These are phyloP conservation scores for Euphydryas editha DNA, from an alignment of 2,888 invertebrate species.

Conservation along the genomic window DNA sequence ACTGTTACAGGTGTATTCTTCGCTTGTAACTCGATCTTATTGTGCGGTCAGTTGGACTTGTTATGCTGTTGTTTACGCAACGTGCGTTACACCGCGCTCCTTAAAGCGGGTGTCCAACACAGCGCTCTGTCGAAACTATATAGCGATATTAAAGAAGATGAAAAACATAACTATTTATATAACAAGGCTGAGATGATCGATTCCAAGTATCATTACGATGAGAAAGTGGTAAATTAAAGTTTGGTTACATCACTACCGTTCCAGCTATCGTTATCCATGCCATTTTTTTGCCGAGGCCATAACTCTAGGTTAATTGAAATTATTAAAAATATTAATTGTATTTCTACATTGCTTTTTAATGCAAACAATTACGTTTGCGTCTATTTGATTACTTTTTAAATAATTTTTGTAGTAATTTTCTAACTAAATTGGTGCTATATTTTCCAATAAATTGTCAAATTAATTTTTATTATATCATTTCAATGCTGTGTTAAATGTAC, in stretches of 20 bases:
- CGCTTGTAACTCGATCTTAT: constrained; percentile 67
- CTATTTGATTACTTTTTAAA: background rate
- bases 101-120: constrained; percentile 57
- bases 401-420: too few species aligned
- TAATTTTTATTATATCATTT: too few species aligned
- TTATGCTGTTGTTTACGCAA: constrained; percentile 73
- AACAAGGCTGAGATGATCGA: constrained; percentile 56
- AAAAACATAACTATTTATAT: constrained; percentile 63
- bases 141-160: constrained; percentile 56
- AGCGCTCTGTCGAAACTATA: constrained; percentile 46
- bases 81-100: constrained; percentile 64
- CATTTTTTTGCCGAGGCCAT: too few species aligned
- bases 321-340: too few species aligned
- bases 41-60: constrained; percentile 75
- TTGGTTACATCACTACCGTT: too few species aligned
- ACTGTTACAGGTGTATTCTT: constrained; percentile 66
- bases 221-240: constrained; percentile 49
- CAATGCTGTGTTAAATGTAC: too few species aligned
- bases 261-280: background rate
- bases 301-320: background rate
- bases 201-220: constrained; percentile 65
- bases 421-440: too few species aligned
- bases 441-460: too few species aligned
- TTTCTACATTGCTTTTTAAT: too few species aligned
- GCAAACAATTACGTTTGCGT: background rate